Conservation (phyloP, 1,140 invertebrate genomes). For the Lineus longissimus region DNA sequence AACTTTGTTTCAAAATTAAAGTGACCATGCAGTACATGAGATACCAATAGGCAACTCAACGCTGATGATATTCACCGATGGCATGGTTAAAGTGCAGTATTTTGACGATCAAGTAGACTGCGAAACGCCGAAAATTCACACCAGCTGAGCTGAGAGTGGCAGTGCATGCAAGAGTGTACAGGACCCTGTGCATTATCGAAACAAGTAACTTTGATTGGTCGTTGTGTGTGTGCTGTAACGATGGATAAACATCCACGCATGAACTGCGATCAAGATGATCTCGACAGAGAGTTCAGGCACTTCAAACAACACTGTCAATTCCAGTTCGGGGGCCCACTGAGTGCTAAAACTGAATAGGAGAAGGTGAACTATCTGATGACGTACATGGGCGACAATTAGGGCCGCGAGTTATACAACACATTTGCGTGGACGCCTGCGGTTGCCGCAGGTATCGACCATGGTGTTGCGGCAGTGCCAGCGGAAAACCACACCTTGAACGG, state of each 20-base stretch:
- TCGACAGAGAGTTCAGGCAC: neutral
- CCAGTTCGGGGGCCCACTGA: slow-evolving; percentile 10
- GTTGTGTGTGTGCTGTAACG: too few relatives aligned
- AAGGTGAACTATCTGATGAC: slow-evolving; percentile 19
- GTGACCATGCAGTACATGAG: too few relatives aligned
- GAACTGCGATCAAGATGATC: slow-evolving; percentile 1
- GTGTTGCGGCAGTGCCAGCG: neutral
- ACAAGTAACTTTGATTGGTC: too few relatives aligned
- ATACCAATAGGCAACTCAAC: too few relatives aligned
- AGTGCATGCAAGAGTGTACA: too few relatives aligned
- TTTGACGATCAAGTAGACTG: too few relatives aligned
- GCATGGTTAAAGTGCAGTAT: too few relatives aligned
- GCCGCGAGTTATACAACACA: slow-evolving; percentile 15
- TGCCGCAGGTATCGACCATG: neutral
- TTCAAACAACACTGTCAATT: slow-evolving; percentile 18
- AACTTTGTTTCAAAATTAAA: too few relatives aligned
- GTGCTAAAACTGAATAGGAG: slow-evolving; percentile 2
- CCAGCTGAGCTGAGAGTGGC: too few relatives aligned
- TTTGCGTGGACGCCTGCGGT: slow-evolving; percentile 10
- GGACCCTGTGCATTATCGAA: too few relatives aligned
- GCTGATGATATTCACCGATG: too few relatives aligned
- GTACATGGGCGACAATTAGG: slow-evolving; percentile 18
- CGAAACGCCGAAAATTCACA: too few relatives aligned
- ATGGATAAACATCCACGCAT: neutral
- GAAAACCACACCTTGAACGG: slow-evolving; percentile 16